A percentile compares a stretch with the other conserved stretches of the same genome.
Evolutionary conservation across 37 sponge, comb jelly and placozoan genomes (phyloP).

Genomic region (Axinella damicornis): DNA sequence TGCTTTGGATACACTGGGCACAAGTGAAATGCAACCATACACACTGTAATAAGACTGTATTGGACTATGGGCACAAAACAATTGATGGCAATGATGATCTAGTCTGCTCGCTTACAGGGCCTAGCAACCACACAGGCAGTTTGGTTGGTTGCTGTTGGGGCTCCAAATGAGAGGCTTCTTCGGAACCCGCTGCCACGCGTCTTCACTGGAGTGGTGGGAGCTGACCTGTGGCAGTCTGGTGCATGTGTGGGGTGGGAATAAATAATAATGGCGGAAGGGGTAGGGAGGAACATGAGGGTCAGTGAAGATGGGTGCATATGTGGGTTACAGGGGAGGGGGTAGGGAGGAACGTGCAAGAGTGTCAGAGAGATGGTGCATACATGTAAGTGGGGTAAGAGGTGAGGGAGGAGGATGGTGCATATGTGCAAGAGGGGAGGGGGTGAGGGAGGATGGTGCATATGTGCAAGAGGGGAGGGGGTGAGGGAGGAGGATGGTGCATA

Average conservation of each 20-base stretch:
- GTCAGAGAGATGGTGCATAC: background rate
- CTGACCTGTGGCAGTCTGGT: constrained; percentile 23
- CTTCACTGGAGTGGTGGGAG: constrained; percentile 35
- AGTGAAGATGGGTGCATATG: too few species aligned
- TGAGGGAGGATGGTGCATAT: background rate
- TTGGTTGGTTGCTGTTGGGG: background rate
- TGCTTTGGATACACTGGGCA: constrained; percentile 43
- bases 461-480: too few species aligned
- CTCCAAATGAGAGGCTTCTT: constrained; percentile 68
- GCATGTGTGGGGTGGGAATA: too few species aligned
- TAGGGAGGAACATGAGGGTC: too few species aligned
- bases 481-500: too few species aligned
- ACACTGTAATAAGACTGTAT: too few species aligned
- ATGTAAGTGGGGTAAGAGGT: too few species aligned
- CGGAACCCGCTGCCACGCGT: constrained; percentile 28
- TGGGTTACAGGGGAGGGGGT: too few species aligned
- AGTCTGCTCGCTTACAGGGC: constrained; percentile 74
- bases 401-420: background rate
- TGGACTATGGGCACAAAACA: too few species aligned
- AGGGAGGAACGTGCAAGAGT: background rate
- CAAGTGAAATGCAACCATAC: background rate
- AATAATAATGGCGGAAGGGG: too few species aligned
- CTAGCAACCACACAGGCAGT: constrained; percentile 43
- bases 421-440: background rate
- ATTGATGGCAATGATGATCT: too few species aligned